phyloP scores from a whole-genome alignment of 2,888 invertebrate species.

The Pyrochroa serraticornis region DNA sequence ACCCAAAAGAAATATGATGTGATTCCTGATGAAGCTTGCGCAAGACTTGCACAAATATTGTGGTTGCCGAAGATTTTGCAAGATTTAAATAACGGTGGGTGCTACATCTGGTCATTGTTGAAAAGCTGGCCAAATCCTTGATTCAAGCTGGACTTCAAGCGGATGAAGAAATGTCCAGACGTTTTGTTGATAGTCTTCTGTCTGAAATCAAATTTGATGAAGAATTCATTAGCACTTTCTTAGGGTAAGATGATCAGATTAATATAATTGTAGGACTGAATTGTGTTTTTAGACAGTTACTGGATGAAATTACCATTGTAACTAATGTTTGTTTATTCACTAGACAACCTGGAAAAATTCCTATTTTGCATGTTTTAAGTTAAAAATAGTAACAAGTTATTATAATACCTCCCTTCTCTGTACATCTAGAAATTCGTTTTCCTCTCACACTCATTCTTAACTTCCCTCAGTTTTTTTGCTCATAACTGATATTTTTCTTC shows the following conservation, averaged over 20 bases:
- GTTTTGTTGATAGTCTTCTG: constrained; percentile 65
- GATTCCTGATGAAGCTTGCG: constrained; percentile 63
- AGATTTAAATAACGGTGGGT: constrained; percentile 62
- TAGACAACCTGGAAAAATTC: too few species aligned
- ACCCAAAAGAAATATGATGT: constrained; percentile 60
- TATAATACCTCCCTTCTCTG: too few species aligned
- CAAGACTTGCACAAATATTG: constrained; percentile 58
- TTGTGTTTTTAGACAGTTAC: too few species aligned
- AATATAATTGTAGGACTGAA: background rate
- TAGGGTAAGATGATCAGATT: constrained; percentile 57
- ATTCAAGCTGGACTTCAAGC: constrained; percentile 60
- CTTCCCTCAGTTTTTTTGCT: too few species aligned
- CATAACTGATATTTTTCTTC: too few species aligned
- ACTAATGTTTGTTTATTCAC: too few species aligned
- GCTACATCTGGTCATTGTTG: constrained; percentile 62
- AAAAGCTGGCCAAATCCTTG: constrained; percentile 63
- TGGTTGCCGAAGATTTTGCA: constrained; percentile 62
- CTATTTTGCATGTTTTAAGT: too few species aligned
- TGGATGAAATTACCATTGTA: too few species aligned
- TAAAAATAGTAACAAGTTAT: too few species aligned
- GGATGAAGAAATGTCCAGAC: constrained; percentile 60
- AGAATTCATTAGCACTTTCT: constrained; percentile 62
- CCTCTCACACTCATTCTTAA: too few species aligned
- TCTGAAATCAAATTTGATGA: constrained; percentile 65
- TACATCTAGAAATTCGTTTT: too few species aligned